phyloP scores from a whole-genome alignment of 2,888 invertebrate species.

The Tiliacea aurago region DNA sequence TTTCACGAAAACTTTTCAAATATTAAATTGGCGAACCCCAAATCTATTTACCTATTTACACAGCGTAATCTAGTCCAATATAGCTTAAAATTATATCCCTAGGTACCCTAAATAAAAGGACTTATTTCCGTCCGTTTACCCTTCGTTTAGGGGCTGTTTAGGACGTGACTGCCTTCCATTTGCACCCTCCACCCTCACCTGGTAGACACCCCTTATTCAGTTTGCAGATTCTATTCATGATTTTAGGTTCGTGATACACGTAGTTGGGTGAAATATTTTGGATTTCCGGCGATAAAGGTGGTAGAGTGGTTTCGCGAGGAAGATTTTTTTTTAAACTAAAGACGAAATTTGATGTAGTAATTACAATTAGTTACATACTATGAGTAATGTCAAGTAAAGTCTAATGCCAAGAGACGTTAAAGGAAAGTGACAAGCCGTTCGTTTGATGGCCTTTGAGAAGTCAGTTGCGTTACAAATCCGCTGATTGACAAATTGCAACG shows the following conservation, averaged over 20 bases:
- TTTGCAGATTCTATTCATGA: constrained; percentile 77
- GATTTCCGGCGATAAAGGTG: constrained; percentile 10
- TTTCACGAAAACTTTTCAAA: background rate
- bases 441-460: background rate
- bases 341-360: background rate
- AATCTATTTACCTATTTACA: constrained; percentile 8
- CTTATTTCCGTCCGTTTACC: constrained; percentile 73
- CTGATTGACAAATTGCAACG: no score
- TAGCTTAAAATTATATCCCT: constrained; percentile 43
- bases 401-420: background rate
- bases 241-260: constrained; percentile 45
- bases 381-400: no score
- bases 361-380: background rate
- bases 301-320: background rate
- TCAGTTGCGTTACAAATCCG: no score
- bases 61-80: constrained; percentile 6
- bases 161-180: constrained; percentile 79
- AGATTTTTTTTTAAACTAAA: background rate
- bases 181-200: constrained; percentile 67
- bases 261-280: constrained; percentile 51
- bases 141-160: constrained; percentile 74
- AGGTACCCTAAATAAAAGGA: constrained; percentile 74
- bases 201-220: constrained; percentile 73
- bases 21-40: background rate
- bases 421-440: no score